Base-by-base conservation (phyloP, 2,888 invertebrate species). In the Coecobrya sp. region DNA sequence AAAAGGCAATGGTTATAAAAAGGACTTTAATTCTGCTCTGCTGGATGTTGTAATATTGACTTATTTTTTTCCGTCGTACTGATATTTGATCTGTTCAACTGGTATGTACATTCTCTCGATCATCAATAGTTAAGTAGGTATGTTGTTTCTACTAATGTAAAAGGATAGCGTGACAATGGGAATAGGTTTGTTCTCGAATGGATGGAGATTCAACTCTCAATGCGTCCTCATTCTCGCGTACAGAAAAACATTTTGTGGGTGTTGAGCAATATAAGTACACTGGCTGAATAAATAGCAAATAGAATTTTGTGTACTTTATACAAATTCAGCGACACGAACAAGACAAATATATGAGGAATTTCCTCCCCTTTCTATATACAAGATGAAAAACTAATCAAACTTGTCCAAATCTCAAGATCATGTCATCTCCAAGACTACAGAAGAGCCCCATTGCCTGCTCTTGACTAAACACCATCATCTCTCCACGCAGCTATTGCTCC, bases 341-440 rank as follows among this genome's bases (percentile, higher is more conserved):
- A 45, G 45, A 45, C 73, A 76, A 76, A 49, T 49, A 76, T 22
- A 76, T 49, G 45, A 79, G 25, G 52, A 76, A 45, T 30, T 68
- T 16, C 27, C 19, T 13, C 49, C 52, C n/a, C 79, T 52, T 79
- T 42, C 42, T 30, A 25, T 10, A 22, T 36, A 13, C 84, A 16
- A 45, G 42, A 76, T 81, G 82, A 76, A 73, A 85, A 65, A 88
- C 87, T 88, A 92, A 88, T 88, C 84, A 92, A 87, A 91, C 82
- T 91, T 91, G 82, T 70, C 73, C 36, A 88, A 79, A 88, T 92
- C 84, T 92, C 55, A 85, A 86, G 93, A 93, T 93, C 94, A 93
- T 94, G 94, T 85, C 94, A 94, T 94, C 90, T 92, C 92, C 94
- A 93, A 92, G 93, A 92, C 93, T 92, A 93, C 92, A 81, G n/a